Conservation (phyloP, 2,797 vertebrate species). For the Rousettus madagascariensis region DNA sequence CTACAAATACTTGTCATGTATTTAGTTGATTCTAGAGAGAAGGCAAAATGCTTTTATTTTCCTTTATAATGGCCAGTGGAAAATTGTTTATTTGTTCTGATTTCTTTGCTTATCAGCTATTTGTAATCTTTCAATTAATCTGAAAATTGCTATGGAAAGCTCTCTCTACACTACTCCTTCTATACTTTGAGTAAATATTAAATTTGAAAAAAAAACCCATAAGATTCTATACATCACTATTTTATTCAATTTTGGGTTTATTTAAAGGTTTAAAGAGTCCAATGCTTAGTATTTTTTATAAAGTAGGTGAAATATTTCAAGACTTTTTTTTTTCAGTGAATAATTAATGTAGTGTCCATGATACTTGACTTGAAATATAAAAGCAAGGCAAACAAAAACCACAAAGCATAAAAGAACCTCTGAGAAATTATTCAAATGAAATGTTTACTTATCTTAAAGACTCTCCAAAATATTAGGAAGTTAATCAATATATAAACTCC, state of each 20-base stretch:
- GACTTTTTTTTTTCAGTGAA: not conserved
- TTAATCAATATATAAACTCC: not conserved
- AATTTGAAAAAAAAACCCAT: slow-evolving; percentile 10
- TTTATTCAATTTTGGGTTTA: not conserved
- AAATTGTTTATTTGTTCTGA: slow-evolving; percentile 68
- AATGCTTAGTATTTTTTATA: not conserved
- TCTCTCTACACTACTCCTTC: not conserved
- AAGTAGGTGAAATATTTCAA: not conserved
- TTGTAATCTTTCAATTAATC: slow-evolving; percentile 31
- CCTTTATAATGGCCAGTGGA: slow-evolving; percentile 52
- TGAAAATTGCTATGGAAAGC: slow-evolving; percentile 11
- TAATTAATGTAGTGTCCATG: not conserved
- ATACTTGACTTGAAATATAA: not conserved
- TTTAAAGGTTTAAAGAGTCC: not conserved
- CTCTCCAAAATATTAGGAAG: not conserved
- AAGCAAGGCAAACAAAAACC: not conserved
- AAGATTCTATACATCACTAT: not conserved
- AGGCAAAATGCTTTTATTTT: slow-evolving; percentile 62
- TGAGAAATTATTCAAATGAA: not conserved
- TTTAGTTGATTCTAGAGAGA: slow-evolving; percentile 75
- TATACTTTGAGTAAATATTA: not conserved
- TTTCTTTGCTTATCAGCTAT: not conserved
- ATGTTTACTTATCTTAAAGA: not conserved
- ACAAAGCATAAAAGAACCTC: not conserved
- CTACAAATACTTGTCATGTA: slow-evolving; percentile 73